Evolutionary conservation across 2,888 invertebrate species (phyloP), one percentile per base, ranked within the genome.

Genomic region (Stegana nigrithorax): DNA sequence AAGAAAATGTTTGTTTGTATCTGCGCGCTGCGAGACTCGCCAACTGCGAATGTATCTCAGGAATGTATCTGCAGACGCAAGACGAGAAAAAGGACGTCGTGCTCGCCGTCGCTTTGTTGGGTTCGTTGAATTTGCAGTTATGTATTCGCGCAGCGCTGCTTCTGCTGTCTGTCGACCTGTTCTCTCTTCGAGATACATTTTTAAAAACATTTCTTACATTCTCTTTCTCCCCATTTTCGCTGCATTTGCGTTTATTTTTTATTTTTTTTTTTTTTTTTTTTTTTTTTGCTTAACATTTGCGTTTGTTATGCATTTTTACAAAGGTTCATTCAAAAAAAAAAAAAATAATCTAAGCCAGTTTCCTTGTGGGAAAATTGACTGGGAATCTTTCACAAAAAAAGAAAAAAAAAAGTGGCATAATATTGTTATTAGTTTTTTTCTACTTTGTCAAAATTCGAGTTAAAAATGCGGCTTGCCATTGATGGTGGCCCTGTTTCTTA

Each of bases 281-380:
- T n/a, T n/a, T n/a, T n/a, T n/a, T n/a, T n/a, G n/a, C n/a, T n/a
- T n/a, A n/a, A n/a, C n/a, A n/a, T n/a, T n/a, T n/a, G n/a, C n/a
- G n/a, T n/a, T n/a, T n/a, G n/a, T n/a, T n/a, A n/a, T n/a, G n/a
- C n/a, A n/a, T n/a, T n/a, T n/a, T n/a, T n/a, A n/a, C n/a, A n/a
- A n/a, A n/a, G n/a, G n/a, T n/a, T n/a, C n/a, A n/a, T n/a, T n/a
- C n/a, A n/a, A n/a, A n/a, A n/a, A n/a, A n/a, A n/a, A n/a, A n/a
- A n/a, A n/a, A n/a, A n/a, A n/a, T n/a, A n/a, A n/a, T n/a, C n/a
- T n/a, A n/a, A n/a, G n/a, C n/a, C 62, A 56, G 71, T 71, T 75
- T 74, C 73, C 73, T 71, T 75, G 73, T 77, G 78, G 73, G 75
- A 77, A 77, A 70, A 66, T 61, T 69, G 50, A n/a, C n/a, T n/a